These are phyloP conservation scores for Drosophila basisetae DNA, from an alignment of 2,888 invertebrate genomes.

Conservation along the genomic window DNA sequence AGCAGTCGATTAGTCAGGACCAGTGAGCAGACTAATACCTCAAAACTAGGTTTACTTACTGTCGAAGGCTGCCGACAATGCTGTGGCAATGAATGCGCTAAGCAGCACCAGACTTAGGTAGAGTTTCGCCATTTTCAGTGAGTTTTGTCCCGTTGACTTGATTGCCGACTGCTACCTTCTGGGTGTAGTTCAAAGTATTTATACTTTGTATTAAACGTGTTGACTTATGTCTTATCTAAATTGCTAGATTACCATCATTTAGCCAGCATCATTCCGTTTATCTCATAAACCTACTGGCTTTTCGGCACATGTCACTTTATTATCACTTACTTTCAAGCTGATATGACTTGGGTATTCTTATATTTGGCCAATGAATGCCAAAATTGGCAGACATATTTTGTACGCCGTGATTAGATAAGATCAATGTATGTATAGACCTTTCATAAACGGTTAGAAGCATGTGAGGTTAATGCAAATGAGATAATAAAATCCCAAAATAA, in stretches of 20 bases:
- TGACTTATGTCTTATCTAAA: constrained; percentile 38
- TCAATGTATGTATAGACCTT: not conserved
- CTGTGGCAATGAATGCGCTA: constrained; percentile 10
- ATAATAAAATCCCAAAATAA: not conserved
- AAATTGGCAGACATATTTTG: not conserved
- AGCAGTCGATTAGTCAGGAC: not conserved
- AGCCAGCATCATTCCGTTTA: constrained; percentile 30
- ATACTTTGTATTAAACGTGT: constrained; percentile 21
- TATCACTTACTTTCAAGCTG: not conserved
- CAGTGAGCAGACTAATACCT: no score
- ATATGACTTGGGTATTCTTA: constrained; percentile 7
- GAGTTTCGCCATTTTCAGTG: constrained; percentile 28
- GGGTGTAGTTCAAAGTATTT: constrained; percentile 25
- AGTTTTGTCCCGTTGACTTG: constrained; percentile 4
- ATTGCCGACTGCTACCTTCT: constrained; percentile 25
- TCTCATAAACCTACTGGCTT: constrained; percentile 26
- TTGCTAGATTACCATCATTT: constrained; percentile 7
- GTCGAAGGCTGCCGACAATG: constrained; percentile 32
- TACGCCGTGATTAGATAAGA: not conserved
- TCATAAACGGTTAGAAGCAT: not conserved
- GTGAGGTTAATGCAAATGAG: not conserved
- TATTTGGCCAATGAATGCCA: constrained; percentile 2
- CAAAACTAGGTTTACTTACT: constrained; percentile 21
- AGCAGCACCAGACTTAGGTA: constrained; percentile 24
- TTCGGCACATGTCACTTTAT: constrained; percentile 32